Base-by-base conservation (phyloP, 2,113 vertebrate genomes). In the Bathybates hornii region DNA sequence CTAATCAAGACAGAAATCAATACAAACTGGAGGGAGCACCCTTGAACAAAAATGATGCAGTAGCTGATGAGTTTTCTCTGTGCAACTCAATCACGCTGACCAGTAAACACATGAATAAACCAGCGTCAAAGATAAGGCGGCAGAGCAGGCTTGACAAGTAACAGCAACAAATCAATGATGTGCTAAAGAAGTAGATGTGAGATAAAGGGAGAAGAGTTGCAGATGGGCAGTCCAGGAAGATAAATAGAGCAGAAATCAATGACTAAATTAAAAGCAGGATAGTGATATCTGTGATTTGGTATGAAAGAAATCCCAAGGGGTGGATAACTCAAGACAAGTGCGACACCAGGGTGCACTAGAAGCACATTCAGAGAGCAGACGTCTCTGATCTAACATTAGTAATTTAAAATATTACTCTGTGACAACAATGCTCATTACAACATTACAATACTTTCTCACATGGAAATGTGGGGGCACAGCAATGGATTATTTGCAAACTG, bases 271-370 rank as follows among this genome's bases (percentile, higher is more conserved):
- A 90, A 50, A 59, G 63, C 17, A 17, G 29, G 66, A 82, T 43
- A 36, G 73, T 52, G 73, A 78, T n/a, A 52, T 34, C 73, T 78
- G 2, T 34, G 45, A 78, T 52, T 78, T 3, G 27, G 27, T 50
- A 78, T 78, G 27, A 52, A 78, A 52, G 16, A 78, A 41, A 78
- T 81, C 87, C 36, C 83, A 87, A 56, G 85, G 86, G 76, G 83
- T 19, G 82, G 52, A 81, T 89, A 86, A 90, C 76, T 83, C 43
- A 87, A 86, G 76, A 85, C 14, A 29, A 89, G 52, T 54, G 82
- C 86, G 12, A 85, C 36, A 4, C 48, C 12, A 48, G 17, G 61
- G 81, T 89, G 63, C 71, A 92, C 84, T 81, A 84, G 27, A 34
- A 34, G 27, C 5, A 32, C 17, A 52, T 52, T 78, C 3, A 52